phyloP scores from a whole-genome alignment of 2,888 invertebrate genomes.

The Terebella lapidaria region DNA sequence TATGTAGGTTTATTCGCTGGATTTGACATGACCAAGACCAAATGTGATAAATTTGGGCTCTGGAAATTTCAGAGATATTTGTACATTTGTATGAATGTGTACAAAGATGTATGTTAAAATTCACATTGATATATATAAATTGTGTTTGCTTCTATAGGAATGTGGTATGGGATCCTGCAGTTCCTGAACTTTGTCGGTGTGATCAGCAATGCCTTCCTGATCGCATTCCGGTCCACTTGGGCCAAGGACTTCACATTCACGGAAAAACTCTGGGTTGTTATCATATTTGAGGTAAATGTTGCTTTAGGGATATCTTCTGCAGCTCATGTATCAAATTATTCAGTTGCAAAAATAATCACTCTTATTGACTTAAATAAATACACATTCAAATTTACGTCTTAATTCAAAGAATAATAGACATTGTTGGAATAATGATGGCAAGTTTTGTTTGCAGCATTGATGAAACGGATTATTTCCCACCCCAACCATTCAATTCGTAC shows the following conservation, averaged over 20 bases:
- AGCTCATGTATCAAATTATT: neutral
- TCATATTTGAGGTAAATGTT: slow-evolving; percentile 51
- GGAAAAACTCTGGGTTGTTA: slow-evolving; percentile 46
- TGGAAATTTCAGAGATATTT: too few species aligned
- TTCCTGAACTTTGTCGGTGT: slow-evolving; percentile 55
- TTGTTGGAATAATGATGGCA: neutral
- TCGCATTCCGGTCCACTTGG: slow-evolving; percentile 54
- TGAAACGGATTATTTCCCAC: too few species aligned
- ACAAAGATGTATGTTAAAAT: too few species aligned
- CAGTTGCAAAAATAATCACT: neutral
- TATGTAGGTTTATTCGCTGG: too few species aligned
- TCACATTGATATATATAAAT: too few species aligned
- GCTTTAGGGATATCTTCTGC: neutral
- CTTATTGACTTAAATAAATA: neutral
- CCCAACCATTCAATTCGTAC: too few species aligned
- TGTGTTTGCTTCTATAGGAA: slow-evolving; percentile 44
- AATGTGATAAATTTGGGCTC: too few species aligned
- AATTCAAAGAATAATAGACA: neutral
- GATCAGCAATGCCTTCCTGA: slow-evolving; percentile 55
- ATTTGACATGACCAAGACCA: too few species aligned
- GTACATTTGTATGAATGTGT: too few species aligned
- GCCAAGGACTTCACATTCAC: slow-evolving; percentile 30
- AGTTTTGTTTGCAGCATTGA: neutral
- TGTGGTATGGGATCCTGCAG: slow-evolving; percentile 54
- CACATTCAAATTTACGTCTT: neutral